Evolutionary conservation across 2,797 vertebrate species (phyloP), one percentile per base, ranked within the genome.

Genomic region (Peromyscus melanophrys): DNA sequence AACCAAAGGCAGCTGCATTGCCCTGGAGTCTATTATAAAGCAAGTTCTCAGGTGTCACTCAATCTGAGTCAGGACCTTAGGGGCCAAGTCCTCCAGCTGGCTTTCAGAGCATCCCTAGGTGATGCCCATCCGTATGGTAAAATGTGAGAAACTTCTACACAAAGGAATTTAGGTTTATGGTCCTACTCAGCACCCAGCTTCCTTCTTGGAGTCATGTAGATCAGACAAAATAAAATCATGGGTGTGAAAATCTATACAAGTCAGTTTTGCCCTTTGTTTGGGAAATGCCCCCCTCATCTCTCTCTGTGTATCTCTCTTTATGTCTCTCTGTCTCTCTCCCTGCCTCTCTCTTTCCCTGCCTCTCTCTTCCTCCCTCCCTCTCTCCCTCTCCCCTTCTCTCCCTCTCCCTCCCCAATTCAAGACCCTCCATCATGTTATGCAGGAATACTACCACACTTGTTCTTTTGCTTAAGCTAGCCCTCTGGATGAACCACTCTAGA

Each of bases 1-100:
- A 5, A 4, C 43, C 31, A 14, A 31, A 16, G 7, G 14, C 17
- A 9, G 21, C 61, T 0, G 4, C 10, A 2, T 4, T 43, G 1
- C 63, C 69, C 6, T 11, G 29, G 27, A 84, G 27, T 11, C 52
- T 52, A 12, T 31, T 4, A 43, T 11, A 37, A 67, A 80, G 55
- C 31, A 10, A 1, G 37, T 31, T 37, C n/a, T 65, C 23, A 1
- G 57, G 29, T 23, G n/a, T 57, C n/a, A 37, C 65, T 55, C 46
- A 17, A 46, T 82, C 86, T 61, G 21, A 17, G 17, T 34, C 27
- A 43, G 76, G 46, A 34, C 3, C 81, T 4, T 34, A n/a, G 61
- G 25, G 6, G 14, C 21, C 27, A 4, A 11, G 31, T 43, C 88
- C 11, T 16, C 61, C 10, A 67, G 19, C 31, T 12, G 25, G 87